Conservation (phyloP, 2,888 invertebrate genomes). For the Phortica okadai region DNA sequence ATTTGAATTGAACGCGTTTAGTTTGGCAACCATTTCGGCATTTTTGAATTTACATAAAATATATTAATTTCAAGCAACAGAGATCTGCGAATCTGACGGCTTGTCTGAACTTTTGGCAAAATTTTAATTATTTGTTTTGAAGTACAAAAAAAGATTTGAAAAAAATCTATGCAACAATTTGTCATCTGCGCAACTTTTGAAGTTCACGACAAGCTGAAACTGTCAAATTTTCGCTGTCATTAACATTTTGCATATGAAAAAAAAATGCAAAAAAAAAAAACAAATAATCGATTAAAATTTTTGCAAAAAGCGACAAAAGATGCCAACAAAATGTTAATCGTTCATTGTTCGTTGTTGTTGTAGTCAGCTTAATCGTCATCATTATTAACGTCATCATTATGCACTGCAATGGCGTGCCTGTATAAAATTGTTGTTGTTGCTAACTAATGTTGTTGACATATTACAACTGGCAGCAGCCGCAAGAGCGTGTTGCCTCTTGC, state of each 20-base stretch:
- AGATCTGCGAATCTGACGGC: no score
- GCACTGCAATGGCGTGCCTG: not conserved
- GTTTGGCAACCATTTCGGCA: no score
- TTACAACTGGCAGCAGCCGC: constrained; percentile 42
- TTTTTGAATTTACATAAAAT: no score
- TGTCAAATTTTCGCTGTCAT: constrained; percentile 8
- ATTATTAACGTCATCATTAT: not conserved
- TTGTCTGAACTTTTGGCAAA: no score
- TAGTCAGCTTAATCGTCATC: not conserved
- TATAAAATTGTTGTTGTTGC: constrained; percentile 40
- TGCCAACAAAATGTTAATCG: constrained; percentile 64
- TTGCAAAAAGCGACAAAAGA: constrained; percentile 18
- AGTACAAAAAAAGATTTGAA: no score
- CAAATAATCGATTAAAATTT: constrained; percentile 64
- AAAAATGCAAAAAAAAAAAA: not conserved
- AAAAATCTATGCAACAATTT: not conserved
- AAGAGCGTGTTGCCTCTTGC: constrained; percentile 17
- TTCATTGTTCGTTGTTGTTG: constrained; percentile 51
- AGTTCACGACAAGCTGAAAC: constrained; percentile 16
- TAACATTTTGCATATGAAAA: constrained; percentile 24
- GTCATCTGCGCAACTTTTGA: constrained; percentile 6
- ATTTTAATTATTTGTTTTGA: no score
- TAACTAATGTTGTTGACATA: constrained; percentile 64
- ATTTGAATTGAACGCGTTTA: no score
- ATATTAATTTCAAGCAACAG: no score